Evolutionary conservation across 2,113 vertebrate genomes (phyloP), one percentile per base, ranked within the genome.

Genomic region (Micromys minutus): DNA sequence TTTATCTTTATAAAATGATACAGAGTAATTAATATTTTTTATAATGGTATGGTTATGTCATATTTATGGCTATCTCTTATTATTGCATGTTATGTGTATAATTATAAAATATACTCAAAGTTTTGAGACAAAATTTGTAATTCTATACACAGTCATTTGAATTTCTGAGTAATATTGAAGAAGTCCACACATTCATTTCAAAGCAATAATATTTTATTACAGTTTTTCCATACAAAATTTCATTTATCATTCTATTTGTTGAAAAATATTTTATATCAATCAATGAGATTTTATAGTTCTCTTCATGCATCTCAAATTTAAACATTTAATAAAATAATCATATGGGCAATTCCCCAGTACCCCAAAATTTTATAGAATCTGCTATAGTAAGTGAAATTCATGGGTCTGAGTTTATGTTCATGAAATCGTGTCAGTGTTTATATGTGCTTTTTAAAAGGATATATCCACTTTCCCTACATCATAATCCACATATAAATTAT

Each of bases 131-230:
- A 67, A 55, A 72, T 95, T 85, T 57, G 39, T 3, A 85, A 74
- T 67, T 93, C 55, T 10, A 55, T 90, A 91, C 50, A 61, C 71
- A 65, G 24, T 9, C 45, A 80, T 19, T 39, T 76, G 17, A 6
- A 39, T 45, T 89, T 87, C 16, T 93, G 19, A 93, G 22, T 81
- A 21, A 1, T 81, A 72, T 71, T 93, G 21, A 83, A 86, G 36
- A 76, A 86, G 13, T 4, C 13, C 3, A 67, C 7, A 42, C 50
- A 61, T 36, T 86, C 84, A 47, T 80, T 87, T 87, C 45, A 86
- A 92, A 92, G 24, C 34, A 94, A 57, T 84, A 77, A 69, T 74
- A 79, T 89, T 91, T 76, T 90, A 85, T 83, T 94, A 29, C n/a
- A 80, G 31, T 79, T 77, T 94, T 71, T 10, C 45, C 22, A 94